Base-by-base conservation (phyloP, 2,797 vertebrate genomes). In the Holocentrus rufus region DNA sequence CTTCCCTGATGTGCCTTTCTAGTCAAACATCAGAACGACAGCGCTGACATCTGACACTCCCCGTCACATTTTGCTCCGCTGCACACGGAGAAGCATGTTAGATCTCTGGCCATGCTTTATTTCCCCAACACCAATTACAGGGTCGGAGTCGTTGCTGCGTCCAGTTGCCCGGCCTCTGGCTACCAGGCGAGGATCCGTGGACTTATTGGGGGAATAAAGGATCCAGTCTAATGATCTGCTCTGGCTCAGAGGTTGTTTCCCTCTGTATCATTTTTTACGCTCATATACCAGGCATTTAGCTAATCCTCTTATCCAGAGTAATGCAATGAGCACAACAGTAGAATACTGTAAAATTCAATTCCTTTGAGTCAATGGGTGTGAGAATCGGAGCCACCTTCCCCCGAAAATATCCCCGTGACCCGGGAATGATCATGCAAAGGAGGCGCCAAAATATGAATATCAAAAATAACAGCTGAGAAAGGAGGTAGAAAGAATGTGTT, bases 221-320 rank as follows among this genome's bases (percentile, higher is more conserved):
- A 66, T 84, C 76, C 56, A 73, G 68, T 83, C 85, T 87, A 88
- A 88, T 88, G 81, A 88, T 74, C 76, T 87, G 84, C 84, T 72
- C 73, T 85, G 73, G 63, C 67, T 81, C 69, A 46, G 70, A 80
- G 61, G 72, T 81, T 60, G 76, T 68, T 85, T 78, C 76, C 73
- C 81, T 80, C 53, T 69, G 72, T 64, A 82, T 80, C 74, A 80
- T 87, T 89, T 86, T 85, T 87, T 85, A 17, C 15, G 15, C 44
- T 72, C 58, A 63, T 60, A 80, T 81, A 69, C 72, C 44, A 6
- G 55, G 54, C 69, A 78, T 79, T 49, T 82, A 80, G 74, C 34
- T 14, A 44, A 76, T 23, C 5, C 54, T 53, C 49, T 78, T 59
- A 54, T 79, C 59, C 72, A 57, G 71, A 65, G 64, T 67, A 36